These are phyloP conservation scores for Phasianus colchicus DNA, from an alignment of 2,113 vertebrate species.

Conservation along the genomic window DNA sequence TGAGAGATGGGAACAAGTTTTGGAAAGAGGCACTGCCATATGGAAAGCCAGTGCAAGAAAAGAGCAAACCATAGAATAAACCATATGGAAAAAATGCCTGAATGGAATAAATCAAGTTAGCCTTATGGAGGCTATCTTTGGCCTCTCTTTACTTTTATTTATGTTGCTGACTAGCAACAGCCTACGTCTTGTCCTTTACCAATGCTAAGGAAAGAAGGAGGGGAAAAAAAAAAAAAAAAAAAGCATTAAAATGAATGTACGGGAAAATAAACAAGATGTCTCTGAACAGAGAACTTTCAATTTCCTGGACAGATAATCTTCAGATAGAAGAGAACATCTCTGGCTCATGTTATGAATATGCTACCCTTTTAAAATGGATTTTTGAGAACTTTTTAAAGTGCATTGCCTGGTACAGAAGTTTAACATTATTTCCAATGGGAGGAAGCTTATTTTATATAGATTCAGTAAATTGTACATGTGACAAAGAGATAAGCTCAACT, in stretches of 20 bases:
- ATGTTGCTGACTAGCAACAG: background rate
- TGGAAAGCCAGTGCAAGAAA: slow-evolving; percentile 46
- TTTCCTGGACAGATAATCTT: background rate
- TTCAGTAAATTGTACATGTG: background rate
- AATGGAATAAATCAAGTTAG: slow-evolving; percentile 49
- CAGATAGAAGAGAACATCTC: background rate
- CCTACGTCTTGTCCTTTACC: background rate
- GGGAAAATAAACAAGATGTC: background rate
- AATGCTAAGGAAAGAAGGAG: background rate
- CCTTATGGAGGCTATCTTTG: slow-evolving; percentile 31
- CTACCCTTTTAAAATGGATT: background rate
- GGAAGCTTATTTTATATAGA: background rate
- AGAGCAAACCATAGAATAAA: slow-evolving; percentile 38
- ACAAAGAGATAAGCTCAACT: background rate
- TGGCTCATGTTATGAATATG: background rate
- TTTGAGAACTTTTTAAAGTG: background rate
- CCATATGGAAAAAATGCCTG: slow-evolving; percentile 48
- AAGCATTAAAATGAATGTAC: background rate
- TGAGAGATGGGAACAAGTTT: slow-evolving; percentile 27
- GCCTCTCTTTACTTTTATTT: slow-evolving; percentile 20
- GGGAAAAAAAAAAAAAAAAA: background rate
- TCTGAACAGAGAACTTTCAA: background rate
- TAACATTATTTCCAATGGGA: background rate
- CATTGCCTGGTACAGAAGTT: background rate
- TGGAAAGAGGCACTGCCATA: slow-evolving; percentile 8